Base-by-base conservation (phyloP, 2,888 invertebrate genomes). In the Nycteola revayana region DNA sequence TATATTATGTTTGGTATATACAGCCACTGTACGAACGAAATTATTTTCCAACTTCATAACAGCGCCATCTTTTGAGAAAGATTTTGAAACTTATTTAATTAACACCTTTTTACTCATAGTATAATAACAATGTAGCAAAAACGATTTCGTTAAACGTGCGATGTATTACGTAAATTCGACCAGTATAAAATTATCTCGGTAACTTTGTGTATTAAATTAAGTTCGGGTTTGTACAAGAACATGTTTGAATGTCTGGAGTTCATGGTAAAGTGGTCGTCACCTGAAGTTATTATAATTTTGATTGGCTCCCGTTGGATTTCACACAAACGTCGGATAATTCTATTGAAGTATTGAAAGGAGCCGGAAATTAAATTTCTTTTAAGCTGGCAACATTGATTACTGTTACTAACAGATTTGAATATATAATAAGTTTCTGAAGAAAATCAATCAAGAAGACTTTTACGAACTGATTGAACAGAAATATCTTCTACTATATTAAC, bases 281-380 rank as follows among this genome's bases (percentile, higher is more conserved):
- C 61, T 70, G 68, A 54, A 59, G 66, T 70, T 72, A 74, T 79
- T 77, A 73, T 77, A 76, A 80, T 75, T 79, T 75, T 71, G 72
- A 82, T 76, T 73, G 72, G 57, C 62, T 65, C 57, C 55, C 65
- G 57, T 60, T 65, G 66, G 68, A 68, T 60, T 59, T 52, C 34
- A 42, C n/a, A n/a, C 36, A 46, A 44, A 52, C 37, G 43, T 9
- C 33, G 42, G 37, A 56, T 71, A 66, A 71, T 63, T 69, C 62
- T 51, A 60, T 70, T 67, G 41, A 38, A 57, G 49, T 40, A 43
- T 49, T 50, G 60, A 67, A 68, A 55, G 55, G 54, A 10, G 43
- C 62, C 67, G 80, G 78, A 83, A 83, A 84, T 86, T 83, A 72
- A 82, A 77, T 77, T 58, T 55, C 38, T 39, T 37, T 26, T 28